These are phyloP conservation scores for Poicephalus meyeri DNA, from an alignment of 2,113 vertebrate genomes.

Conservation along the genomic window DNA sequence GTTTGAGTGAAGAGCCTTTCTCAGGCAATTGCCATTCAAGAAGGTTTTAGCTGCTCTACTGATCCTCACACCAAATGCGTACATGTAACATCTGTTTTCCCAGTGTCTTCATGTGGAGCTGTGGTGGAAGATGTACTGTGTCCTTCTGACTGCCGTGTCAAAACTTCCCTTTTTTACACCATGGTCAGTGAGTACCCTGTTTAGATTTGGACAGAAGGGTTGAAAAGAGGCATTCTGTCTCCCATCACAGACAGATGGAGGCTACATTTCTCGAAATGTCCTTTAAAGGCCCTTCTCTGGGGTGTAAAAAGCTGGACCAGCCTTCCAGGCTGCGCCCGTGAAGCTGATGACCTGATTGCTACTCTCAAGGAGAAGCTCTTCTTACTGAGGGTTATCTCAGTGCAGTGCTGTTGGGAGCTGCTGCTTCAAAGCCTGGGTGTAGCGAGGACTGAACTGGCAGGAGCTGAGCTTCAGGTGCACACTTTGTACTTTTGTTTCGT, in stretches of 20 bases:
- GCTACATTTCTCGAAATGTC: neutral
- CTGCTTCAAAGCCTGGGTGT: neutral
- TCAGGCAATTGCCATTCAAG: neutral
- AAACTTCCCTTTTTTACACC: neutral
- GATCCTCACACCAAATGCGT: neutral
- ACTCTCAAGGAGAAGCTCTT: neutral
- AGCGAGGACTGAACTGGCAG: neutral
- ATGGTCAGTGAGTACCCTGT: neutral
- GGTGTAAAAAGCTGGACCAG: neutral
- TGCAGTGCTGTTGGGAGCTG: neutral
- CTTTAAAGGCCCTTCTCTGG: neutral
- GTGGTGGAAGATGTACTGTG: neutral
- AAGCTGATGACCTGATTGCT: neutral
- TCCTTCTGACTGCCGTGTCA: neutral
- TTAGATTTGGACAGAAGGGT: neutral
- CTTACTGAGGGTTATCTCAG: neutral
- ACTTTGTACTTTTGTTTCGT: neutral
- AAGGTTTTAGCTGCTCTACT: neutral
- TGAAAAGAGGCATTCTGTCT: neutral
- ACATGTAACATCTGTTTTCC: neutral
- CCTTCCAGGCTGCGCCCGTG: neutral
- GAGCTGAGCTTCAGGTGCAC: rapidly evolving
- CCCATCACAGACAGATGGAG: rapidly evolving
- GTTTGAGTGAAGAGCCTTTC: neutral
- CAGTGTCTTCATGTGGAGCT: neutral